Conservation (phyloP, 2,113 vertebrate genomes). For the Ibidorhyncha struthersii region DNA sequence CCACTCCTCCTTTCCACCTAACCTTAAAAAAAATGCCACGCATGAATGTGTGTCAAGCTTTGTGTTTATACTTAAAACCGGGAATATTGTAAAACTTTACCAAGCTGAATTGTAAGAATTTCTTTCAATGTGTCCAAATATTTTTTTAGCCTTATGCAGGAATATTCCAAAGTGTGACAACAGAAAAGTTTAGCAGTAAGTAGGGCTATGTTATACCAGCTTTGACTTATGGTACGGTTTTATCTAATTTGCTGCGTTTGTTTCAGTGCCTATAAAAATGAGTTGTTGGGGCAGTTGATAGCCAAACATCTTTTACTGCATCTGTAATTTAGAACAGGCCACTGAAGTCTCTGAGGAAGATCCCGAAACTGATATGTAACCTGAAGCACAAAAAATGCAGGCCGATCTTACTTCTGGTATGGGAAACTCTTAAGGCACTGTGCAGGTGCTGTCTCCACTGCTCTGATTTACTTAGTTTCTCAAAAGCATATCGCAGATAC, state of each 20-base stretch:
- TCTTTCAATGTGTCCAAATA: neutral
- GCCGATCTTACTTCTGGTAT: neutral
- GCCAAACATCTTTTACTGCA: neutral
- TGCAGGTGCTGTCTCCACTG: neutral
- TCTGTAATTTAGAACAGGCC: neutral
- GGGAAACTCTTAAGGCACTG: neutral
- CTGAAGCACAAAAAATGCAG: neutral
- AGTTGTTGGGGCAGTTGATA: neutral
- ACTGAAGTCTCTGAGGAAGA: neutral
- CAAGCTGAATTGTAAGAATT: neutral
- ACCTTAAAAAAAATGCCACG: rapidly evolving
- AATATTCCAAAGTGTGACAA: neutral
- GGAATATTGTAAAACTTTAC: neutral
- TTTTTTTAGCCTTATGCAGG: neutral
- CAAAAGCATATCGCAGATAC: neutral
- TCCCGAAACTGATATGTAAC: rapidly evolving
- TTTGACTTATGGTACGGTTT: neutral
- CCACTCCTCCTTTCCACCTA: neutral
- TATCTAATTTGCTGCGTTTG: neutral
- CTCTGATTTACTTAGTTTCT: neutral
- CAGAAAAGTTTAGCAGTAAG: neutral
- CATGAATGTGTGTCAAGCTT: neutral
- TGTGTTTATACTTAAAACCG: neutral
- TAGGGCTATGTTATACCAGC: neutral
- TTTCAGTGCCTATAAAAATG: neutral